These are phyloP conservation scores for Sarcophaga peregrina DNA, from an alignment of 1,140 invertebrate genomes.

Conservation along the genomic window DNA sequence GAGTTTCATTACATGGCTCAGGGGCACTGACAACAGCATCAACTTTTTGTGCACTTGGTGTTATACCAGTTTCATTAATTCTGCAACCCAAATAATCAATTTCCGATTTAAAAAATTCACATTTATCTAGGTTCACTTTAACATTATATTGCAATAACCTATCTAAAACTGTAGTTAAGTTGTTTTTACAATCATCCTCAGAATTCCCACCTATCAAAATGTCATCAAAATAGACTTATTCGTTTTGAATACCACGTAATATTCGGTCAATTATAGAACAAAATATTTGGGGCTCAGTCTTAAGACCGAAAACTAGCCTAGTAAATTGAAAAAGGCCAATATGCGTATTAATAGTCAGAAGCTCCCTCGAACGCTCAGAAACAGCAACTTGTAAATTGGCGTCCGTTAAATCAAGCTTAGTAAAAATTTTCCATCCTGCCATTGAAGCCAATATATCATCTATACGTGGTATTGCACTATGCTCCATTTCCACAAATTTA, in stretches of 20 bases:
- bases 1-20: background rate
- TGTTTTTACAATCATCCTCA: conserved; percentile 48
- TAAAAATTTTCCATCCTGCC: conserved; percentile 57
- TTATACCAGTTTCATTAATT: background rate
- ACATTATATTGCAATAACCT: conserved; percentile 16
- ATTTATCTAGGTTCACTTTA: conserved; percentile 29
- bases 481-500: conserved; percentile 53
- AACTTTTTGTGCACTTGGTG: background rate
- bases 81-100: background rate
- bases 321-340: conserved; percentile 58
- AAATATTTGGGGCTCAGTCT: conserved; percentile 58
- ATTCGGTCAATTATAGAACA: conserved; percentile 57
- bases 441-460: conserved; percentile 60
- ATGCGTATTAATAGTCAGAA: conserved; percentile 61
- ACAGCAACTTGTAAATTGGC: conserved; percentile 65
- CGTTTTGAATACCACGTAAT: conserved; percentile 50
- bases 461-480: conserved; percentile 57
- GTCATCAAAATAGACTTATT: conserved; percentile 59
- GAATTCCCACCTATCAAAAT: conserved; percentile 53
- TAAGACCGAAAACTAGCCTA: conserved; percentile 59
- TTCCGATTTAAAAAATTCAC: conserved; percentile 42
- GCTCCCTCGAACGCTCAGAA: conserved; percentile 52
- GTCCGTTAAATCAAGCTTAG: conserved; percentile 61
- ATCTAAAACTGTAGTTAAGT: conserved; percentile 11
- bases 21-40: background rate